Percentiles rank a stretch among this genome's conserved stretches.
These are phyloP conservation scores for Oconnorella tubifera DNA, from an alignment of 2,888 invertebrate species.

Conservation along the genomic window DNA sequence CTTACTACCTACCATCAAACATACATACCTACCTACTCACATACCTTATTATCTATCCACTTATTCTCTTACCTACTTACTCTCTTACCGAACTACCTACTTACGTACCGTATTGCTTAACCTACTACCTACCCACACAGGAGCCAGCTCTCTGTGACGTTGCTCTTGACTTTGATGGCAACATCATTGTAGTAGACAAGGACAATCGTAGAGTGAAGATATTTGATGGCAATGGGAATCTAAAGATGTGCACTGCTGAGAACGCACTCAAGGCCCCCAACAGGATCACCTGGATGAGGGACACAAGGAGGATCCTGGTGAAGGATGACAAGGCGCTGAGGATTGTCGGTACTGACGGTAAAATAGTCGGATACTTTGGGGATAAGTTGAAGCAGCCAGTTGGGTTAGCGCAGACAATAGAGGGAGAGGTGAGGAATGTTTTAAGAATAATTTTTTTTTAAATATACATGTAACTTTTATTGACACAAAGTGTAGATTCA, in stretches of 20 bases:
- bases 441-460: no score
- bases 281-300: slow-evolving; percentile 24
- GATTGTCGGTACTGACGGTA: slow-evolving; percentile 30
- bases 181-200: slow-evolving; percentile 34
- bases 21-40: no score
- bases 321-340: slow-evolving; percentile 36
- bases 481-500: no score
- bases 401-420: slow-evolving; percentile 28
- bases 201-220: slow-evolving; percentile 36
- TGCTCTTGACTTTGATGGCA: slow-evolving; percentile 27
- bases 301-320: slow-evolving; percentile 25
- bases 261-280: slow-evolving; percentile 28
- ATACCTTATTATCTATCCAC: no score
- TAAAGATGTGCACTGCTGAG: slow-evolving; percentile 20
- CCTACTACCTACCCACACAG: no score
- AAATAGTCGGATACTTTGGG: slow-evolving; percentile 26
- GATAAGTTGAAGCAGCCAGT: slow-evolving; percentile 36
- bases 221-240: slow-evolving; percentile 24
- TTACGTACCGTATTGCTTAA: no score
- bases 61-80: no score
- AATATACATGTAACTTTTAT: no score
- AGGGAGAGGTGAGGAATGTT: slow-evolving; percentile 25
- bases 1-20: no score
- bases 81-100: no score
- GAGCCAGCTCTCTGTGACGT: slow-evolving; percentile 36